Evolutionary conservation across 2,797 vertebrate species (phyloP), one percentile per base, ranked within the genome.

Genomic region (Anas capensis): DNA sequence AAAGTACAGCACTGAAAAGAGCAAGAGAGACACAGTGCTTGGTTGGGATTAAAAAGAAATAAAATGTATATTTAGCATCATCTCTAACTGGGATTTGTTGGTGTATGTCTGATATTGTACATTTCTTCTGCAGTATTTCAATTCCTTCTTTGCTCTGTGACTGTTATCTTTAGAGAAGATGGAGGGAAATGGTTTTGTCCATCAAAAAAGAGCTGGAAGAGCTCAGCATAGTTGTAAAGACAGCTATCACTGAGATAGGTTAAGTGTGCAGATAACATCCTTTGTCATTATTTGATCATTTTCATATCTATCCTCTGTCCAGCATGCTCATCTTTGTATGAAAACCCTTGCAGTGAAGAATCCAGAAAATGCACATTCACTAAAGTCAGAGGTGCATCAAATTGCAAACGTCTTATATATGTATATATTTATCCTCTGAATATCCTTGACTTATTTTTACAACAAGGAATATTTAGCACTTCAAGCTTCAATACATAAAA

Each of bases 381-480:
- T 62, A 14, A 91, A 76, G 33, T 71, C 79, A 86, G 36, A 53
- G 10, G 5, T 73, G 31, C 11, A 40, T 82, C 44, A 51, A n/a
- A 77, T 60, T 56, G 10, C 8, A 44, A 57, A 10, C 14, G 21
- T 72, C 31, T 20, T 31, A 53, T 29, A 53, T 29, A 53, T 17
- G 9, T 64, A 14, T 61, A 38, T 38, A 19, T 62, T 31, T 42
- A 31, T 40, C 2, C 11, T 16, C 31, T 31, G 85, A 61, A 65
- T 72, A 54, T 58, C 70, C 7, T 3, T 44, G 11, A 57, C 5
- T 68, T 86, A 77, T 82, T 95, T 96, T 93, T 92, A 61, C 70
- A 91, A 10, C n/a, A 66, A 69, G 40, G 13, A 66, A 51, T 93
- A 90, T 70, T 95, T 86, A 85, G 57, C 61, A 81, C 15, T 73